Evolutionary conservation across 2,888 invertebrate species (phyloP).

Genomic region (Hyles lineata): DNA sequence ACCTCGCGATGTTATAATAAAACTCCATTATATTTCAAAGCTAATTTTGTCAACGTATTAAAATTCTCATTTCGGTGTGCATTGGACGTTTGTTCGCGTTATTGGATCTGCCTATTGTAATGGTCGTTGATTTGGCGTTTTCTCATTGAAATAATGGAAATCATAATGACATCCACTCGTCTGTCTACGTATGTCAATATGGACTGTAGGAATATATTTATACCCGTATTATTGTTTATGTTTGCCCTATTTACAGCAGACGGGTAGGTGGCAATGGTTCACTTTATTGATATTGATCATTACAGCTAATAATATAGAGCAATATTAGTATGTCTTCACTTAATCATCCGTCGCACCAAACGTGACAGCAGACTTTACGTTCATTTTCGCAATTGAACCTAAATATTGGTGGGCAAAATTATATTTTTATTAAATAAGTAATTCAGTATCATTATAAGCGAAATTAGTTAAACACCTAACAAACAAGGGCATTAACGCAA

Average conservation of each 20-base stretch:
- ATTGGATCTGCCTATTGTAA: background rate
- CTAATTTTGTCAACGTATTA: conserved; percentile 25
- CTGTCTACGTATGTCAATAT: background rate
- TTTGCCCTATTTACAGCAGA: too few relatives aligned
- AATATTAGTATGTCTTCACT: too few relatives aligned
- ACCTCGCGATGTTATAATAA: conserved; percentile 19
- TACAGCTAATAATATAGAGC: too few relatives aligned
- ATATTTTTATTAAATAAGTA: too few relatives aligned
- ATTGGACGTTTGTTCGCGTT: background rate
- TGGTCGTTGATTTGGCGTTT: background rate
- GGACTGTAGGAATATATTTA: background rate
- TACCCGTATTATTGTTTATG: background rate
- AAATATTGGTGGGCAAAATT: too few relatives aligned
- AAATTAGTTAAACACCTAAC: background rate
- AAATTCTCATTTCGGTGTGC: conserved; percentile 23
- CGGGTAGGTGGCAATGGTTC: too few relatives aligned
- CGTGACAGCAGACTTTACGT: too few relatives aligned
- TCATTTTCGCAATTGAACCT: too few relatives aligned
- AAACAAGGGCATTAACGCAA: background rate
- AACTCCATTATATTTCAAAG: conserved; percentile 14
- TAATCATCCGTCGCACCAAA: too few relatives aligned
- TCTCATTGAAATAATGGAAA: conserved; percentile 11
- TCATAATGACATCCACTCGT: background rate
- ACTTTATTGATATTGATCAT: too few relatives aligned
- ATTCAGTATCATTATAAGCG: too few relatives aligned